phyloP scores from a whole-genome alignment of 2,113 vertebrate genomes.

The Callithrix jacchus region DNA sequence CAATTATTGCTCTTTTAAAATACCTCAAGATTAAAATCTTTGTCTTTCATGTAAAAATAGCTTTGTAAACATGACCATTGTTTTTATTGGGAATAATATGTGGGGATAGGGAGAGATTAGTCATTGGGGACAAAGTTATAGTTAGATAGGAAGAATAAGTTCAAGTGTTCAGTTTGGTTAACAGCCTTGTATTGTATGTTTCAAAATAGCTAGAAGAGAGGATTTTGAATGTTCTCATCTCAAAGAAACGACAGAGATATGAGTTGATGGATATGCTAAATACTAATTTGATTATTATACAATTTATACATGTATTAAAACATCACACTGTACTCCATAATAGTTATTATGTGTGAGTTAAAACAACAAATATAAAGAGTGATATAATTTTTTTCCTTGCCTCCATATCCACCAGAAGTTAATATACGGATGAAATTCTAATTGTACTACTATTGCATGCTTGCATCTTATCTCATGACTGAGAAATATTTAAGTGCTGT shows the following conservation, averaged over 20 bases:
- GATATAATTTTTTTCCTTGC: background rate
- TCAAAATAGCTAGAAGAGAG: background rate
- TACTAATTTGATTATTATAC: background rate
- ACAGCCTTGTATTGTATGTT: background rate
- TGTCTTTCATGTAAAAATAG: background rate
- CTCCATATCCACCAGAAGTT: background rate
- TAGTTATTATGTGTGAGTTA: background rate
- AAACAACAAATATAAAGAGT: background rate
- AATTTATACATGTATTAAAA: background rate
- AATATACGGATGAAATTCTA: background rate
- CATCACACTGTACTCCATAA: background rate
- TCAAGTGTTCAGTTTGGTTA: background rate
- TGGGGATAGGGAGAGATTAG: background rate
- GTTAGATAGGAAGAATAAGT: background rate
- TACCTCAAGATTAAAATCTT: background rate
- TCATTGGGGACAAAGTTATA: background rate
- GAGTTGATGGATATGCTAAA: background rate
- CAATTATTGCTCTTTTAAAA: background rate
- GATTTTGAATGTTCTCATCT: background rate
- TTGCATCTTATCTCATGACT: conserved; percentile 45
- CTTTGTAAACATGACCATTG: background rate
- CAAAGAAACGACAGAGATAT: background rate
- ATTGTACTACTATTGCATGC: background rate
- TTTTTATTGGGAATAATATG: background rate
- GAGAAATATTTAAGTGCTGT: background rate